Conservation (phyloP, 2,113 vertebrate genomes). For the Nettapus auritus region DNA sequence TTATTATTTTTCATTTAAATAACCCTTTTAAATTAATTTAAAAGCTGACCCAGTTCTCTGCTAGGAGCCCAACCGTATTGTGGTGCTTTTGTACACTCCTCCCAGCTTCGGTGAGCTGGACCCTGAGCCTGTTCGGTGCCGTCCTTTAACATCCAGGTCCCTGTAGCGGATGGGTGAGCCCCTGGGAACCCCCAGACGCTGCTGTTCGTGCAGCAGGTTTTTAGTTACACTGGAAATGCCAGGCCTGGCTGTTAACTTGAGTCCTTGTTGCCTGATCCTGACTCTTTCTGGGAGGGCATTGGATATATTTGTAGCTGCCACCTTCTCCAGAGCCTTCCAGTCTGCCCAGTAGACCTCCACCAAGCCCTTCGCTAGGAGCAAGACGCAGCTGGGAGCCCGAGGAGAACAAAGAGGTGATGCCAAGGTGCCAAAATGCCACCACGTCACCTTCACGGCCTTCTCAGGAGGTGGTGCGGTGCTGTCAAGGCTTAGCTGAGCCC, state of each 20-base stretch:
- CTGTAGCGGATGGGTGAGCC: background rate
- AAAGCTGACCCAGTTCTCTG: background rate
- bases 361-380: no score
- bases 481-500: background rate
- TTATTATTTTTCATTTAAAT: background rate
- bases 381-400: background rate
- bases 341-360: background rate
- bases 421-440: background rate
- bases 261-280: background rate
- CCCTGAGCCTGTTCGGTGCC: background rate
- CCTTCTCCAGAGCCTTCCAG: background rate
- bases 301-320: background rate
- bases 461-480: background rate
- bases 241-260: background rate
- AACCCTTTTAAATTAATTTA: background rate
- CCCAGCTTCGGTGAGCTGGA: background rate
- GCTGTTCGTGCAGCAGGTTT: background rate
- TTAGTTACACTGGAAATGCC: background rate
- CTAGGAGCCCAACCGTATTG: background rate
- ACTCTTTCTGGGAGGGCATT: background rate
- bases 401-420: background rate
- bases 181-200: rapidly evolving
- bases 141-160: background rate
- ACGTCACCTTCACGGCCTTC: background rate
- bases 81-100: background rate